These are phyloP conservation scores for Archocentrus centrarchus DNA, from an alignment of 2,113 vertebrate genomes.

Conservation along the genomic window DNA sequence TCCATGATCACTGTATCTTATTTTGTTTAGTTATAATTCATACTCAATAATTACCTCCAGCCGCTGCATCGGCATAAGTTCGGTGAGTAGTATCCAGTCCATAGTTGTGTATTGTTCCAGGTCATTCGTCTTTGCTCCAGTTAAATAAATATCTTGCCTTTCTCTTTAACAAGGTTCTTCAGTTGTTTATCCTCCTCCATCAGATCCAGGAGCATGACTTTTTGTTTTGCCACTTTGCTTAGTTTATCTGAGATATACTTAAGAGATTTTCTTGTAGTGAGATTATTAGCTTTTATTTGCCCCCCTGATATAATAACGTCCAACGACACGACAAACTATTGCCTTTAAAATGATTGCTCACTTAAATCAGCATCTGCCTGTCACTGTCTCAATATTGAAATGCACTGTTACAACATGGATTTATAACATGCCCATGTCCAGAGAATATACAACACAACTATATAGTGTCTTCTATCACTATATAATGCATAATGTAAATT, in stretches of 20 bases:
- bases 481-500: not conserved
- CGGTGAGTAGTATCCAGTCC: not conserved
- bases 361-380: not conserved
- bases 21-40: not conserved
- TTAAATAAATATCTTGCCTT: not conserved
- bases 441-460: not conserved
- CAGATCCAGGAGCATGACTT: not conserved
- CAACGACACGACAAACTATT: not conserved
- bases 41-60: not conserved
- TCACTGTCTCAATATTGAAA: not conserved
- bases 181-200: not conserved
- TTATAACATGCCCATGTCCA: not conserved
- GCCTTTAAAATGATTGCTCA: not conserved
- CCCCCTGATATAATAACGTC: not conserved
- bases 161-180: not conserved
- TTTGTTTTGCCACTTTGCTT: too few relatives aligned
- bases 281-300: not conserved
- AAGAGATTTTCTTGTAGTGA: not conserved
- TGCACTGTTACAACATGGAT: not conserved
- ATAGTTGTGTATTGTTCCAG: not conserved
- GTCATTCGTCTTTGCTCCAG: not conserved
- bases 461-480: not conserved
- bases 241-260: too few relatives aligned
- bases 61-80: not conserved
- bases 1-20: not conserved